A percentile compares a stretch with the other conserved stretches of the same genome.
These are phyloP conservation scores for Saccostrea echinata DNA, from an alignment of 1,140 invertebrate genomes.

Conservation along the genomic window DNA sequence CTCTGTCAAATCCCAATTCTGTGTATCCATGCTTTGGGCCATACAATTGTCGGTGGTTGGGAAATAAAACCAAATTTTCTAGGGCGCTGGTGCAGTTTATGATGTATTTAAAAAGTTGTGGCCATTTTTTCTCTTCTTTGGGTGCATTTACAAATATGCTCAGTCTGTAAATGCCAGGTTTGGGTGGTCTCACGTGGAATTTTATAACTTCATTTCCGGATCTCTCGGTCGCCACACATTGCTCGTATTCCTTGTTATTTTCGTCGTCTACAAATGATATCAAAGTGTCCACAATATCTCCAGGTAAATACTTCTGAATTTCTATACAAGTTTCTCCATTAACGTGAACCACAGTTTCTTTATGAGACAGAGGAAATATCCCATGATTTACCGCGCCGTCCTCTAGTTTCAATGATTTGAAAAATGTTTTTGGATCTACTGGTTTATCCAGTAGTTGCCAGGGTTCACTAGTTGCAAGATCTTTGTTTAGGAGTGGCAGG, in stretches of 20 bases:
- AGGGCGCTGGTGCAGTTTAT: conserved; percentile 46
- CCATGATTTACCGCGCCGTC: conserved; percentile 40
- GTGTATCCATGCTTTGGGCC: conserved; percentile 21
- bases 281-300: background rate
- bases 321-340: conserved; percentile 52
- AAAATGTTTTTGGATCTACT: conserved; percentile 50
- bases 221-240: background rate
- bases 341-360: conserved; percentile 42
- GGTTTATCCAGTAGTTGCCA: conserved; percentile 61
- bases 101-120: conserved; percentile 47
- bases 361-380: conserved; percentile 50
- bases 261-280: conserved; percentile 6
- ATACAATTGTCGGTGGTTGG: conserved; percentile 38
- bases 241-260: conserved; percentile 11
- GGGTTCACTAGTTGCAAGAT: conserved; percentile 46
- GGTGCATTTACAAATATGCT: conserved; percentile 44
- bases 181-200: conserved; percentile 48
- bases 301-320: conserved; percentile 19
- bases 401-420: conserved; percentile 36
- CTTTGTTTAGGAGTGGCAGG: conserved; percentile 77
- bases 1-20: conserved; percentile 49
- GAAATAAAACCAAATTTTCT: conserved; percentile 11
- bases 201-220: conserved; percentile 25
- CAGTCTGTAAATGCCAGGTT: conserved; percentile 51
- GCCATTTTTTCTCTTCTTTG: background rate